These are phyloP conservation scores for Torymus auratus DNA, from an alignment of 2,888 invertebrate species.

Conservation along the genomic window DNA sequence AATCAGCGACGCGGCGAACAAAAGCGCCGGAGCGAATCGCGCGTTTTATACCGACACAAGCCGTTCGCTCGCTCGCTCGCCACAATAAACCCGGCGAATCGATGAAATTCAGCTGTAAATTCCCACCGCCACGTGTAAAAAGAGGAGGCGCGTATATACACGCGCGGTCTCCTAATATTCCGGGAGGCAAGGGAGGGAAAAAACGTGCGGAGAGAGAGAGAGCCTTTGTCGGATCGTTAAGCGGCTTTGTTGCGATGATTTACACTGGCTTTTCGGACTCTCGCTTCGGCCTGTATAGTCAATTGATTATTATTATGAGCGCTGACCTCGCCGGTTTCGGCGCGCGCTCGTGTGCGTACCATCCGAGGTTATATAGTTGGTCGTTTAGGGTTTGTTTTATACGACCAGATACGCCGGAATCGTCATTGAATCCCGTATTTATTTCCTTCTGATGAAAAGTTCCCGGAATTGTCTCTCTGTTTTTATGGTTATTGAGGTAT, in stretches of 20 bases:
- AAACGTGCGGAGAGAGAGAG: constrained; percentile 9
- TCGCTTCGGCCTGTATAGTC: constrained; percentile 62
- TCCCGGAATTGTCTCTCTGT: too few relatives aligned
- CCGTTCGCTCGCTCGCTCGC: too few relatives aligned
- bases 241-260: constrained; percentile 76
- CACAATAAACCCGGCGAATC: constrained; percentile 1
- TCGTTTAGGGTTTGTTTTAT: too few relatives aligned
- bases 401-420: too few relatives aligned
- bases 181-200: constrained; percentile 10
- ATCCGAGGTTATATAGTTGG: too few relatives aligned
- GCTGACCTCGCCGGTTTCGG: constrained; percentile 45
- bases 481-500: too few relatives aligned
- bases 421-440: too few relatives aligned
- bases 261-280: constrained; percentile 65
- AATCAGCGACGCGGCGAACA: too few relatives aligned
- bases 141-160: not conserved
- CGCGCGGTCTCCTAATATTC: constrained; percentile 42
- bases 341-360: not conserved
- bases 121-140: constrained; percentile 26
- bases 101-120: constrained; percentile 34
- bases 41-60: too few relatives aligned
- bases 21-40: too few relatives aligned
- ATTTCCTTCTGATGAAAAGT: too few relatives aligned
- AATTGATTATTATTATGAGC: constrained; percentile 69
- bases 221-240: constrained; percentile 76